Evolutionary conservation across 1,140 invertebrate species (phyloP), one percentile per base, ranked within the genome.

Genomic region (Tetranychus urticae): DNA sequence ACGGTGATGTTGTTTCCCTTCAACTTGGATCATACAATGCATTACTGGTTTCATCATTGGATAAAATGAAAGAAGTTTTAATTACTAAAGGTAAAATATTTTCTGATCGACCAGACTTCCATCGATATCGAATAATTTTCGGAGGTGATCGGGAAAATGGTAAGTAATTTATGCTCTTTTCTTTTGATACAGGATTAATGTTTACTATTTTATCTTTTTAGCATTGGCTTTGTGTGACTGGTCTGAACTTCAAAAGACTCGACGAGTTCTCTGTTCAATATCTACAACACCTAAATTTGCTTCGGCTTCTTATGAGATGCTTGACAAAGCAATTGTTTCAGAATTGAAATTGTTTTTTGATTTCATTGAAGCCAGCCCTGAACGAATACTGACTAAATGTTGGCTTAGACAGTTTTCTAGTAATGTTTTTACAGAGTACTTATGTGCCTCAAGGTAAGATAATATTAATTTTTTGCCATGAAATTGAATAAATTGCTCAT

Each of bases 221-320:
- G 86, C 86, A 61, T 71, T 90, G 58, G 86, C 86, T 12, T 79
- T 89, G 50, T 86, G 85, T 69, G 81, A 88, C 68, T 88, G 85
- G 85, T 85, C 83, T 1, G 79, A 83, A 2, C 70, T 87, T 0
- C 87, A 90, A 66, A 81, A 83, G 62, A 78, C 77, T 0, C 76
- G 86, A 35, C 74, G 88, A 36, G 84, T 85, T 66, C 77, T 89
- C 56, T 81, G 85, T 0, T 75, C 81, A 33, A 78, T 77, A 1
- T 83, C 86, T 70, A 83, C 84, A 66, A 83, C 84, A 6, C 85
- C 86, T 0, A 78, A 81, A 56, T 57, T 57, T 34, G 60, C 81
- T 54, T 83, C 85, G 0, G 71, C 77, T 13, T 80, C 80, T 65
- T 86, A 80, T 70, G 72, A 79, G 42, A 64, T 7, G 13, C 66